These are phyloP conservation scores for Donacobius atricapilla DNA, from an alignment of 2,113 vertebrate species.

Conservation along the genomic window DNA sequence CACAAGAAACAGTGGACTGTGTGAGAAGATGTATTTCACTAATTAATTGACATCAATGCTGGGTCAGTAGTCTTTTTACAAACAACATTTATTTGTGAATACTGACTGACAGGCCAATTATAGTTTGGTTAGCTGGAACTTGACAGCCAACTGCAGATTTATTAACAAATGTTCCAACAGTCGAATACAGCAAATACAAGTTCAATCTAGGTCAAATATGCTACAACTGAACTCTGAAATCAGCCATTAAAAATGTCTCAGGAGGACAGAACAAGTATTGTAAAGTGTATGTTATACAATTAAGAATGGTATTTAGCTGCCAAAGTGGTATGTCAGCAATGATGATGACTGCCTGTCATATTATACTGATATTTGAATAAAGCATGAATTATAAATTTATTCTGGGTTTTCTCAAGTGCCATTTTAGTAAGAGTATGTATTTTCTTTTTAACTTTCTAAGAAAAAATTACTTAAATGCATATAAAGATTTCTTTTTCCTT, in stretches of 20 bases:
- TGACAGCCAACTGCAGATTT: not conserved
- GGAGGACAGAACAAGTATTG: constrained; percentile 15
- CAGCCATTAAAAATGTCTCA: constrained; percentile 11
- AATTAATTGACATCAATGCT: not conserved
- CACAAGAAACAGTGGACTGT: not conserved
- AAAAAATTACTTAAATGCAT: not conserved
- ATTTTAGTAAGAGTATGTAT: not conserved
- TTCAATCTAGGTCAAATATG: constrained; percentile 5
- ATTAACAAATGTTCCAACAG: not conserved
- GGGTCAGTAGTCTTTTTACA: not conserved
- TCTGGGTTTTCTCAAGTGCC: not conserved
- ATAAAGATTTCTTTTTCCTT: not conserved
- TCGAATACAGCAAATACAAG: not conserved
- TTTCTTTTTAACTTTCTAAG: not conserved
- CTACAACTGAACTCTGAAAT: constrained; percentile 43
- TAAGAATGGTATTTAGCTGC: constrained; percentile 5
- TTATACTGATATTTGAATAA: not conserved
- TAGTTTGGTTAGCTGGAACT: not conserved
- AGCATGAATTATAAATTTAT: not conserved
- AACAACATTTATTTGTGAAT: not conserved
- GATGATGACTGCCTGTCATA: not conserved
- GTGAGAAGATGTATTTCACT: not conserved
- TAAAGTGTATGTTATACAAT: constrained; percentile 26
- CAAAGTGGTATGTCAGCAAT: not conserved
- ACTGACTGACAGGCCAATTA: not conserved